Base-by-base conservation (phyloP, 2,888 invertebrate species). In the Xestia sexstrigata region DNA sequence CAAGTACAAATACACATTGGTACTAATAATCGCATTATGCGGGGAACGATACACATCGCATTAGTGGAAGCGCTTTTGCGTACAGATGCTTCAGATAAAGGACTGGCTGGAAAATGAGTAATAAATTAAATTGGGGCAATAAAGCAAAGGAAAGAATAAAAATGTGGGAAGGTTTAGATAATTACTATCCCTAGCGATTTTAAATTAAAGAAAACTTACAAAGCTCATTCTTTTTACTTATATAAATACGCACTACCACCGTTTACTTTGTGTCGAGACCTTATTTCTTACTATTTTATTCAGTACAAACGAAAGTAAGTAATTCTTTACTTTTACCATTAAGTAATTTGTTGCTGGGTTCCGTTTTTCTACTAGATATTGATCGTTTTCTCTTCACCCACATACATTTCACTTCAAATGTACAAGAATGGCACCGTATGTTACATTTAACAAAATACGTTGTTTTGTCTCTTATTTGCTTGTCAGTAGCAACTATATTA, bases 11-110 rank as follows among this genome's bases (percentile, higher is more conserved):
- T 62, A 83, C 63, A 73, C 67, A 73, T 83, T 26, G 58, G 63
- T 70, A 65, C 68, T 76, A 76, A 71, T 79, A 79, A 74, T 70
- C 73, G 60, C 67, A 49, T 70, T 62, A 79, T 52, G 23, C 45
- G 26, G 15, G 35, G 35, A 74, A 23, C 69, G 71, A 74, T 80
- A 80, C 55, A 72, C 75, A 76, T 79, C 71, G 62, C 76, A 76
- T 77, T 77, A 72, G 66, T 66, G 35, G 45, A 58, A 74, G 63
- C 55, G 71, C 63, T 68, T 76, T 65, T 66, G 69, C 42, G 63
- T 65, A 62, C 52, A 9, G 49, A 70, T 49, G 60, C 39, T 70
- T 71, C 26, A 62, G 55, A 71, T 76, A 74, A 66, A 71, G 5
- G 30, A 55, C 47, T 70, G 39, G 55, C 60, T 66, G 81, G 23